Base-by-base conservation (phyloP, 2,888 invertebrate genomes). In the Lycophotia porphyrea region DNA sequence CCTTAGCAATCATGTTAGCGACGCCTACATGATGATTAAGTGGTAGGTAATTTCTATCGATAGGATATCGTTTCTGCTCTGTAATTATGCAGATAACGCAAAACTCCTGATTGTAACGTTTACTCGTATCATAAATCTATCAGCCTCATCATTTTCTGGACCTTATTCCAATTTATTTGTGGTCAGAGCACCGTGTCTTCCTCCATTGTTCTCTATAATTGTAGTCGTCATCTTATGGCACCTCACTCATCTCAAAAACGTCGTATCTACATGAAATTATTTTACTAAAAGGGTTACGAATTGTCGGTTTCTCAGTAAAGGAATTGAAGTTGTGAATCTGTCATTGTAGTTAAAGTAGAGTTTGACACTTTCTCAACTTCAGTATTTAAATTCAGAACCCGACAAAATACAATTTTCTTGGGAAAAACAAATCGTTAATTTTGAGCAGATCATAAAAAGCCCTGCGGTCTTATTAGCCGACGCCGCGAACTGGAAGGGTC, bases 401-500 rank as follows among this genome's bases (percentile, higher is more conserved):
- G 2, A 34, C 18, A 52, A 66, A 52, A 11, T 36, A n/a, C 5
- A 11, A 11, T 13, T 36, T 67, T n/a, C 24, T 34, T 64, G 36
- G 42, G 49, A 52, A 81, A 77, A 74, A 85, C 65, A 78, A 81
- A 85, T 71, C 75, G 55, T 76, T 77, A 74, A 78, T 77, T 82
- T 69, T 68, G 78, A 80, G 64, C 81, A 80, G 63, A 73, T 74
- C 27, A 77, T 76, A 78, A 78, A 80, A 74, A 71, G 21, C 15
- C 52, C 67, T 64, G 71, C n/a, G 77, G 80, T 65, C 87, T 87
- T 87, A 89, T 89, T 89, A 88, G 72, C 69, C 55, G 74, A 78
- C 64, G 80, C 84, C 68, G 81, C 80, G 85, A 86, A 39, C 87
- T 87, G 88, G 87, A 90, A 90, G 85, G 88, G 84, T 82, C 87